These are phyloP conservation scores for Magallana angulata DNA, from an alignment of 1,140 invertebrate species.

Conservation along the genomic window DNA sequence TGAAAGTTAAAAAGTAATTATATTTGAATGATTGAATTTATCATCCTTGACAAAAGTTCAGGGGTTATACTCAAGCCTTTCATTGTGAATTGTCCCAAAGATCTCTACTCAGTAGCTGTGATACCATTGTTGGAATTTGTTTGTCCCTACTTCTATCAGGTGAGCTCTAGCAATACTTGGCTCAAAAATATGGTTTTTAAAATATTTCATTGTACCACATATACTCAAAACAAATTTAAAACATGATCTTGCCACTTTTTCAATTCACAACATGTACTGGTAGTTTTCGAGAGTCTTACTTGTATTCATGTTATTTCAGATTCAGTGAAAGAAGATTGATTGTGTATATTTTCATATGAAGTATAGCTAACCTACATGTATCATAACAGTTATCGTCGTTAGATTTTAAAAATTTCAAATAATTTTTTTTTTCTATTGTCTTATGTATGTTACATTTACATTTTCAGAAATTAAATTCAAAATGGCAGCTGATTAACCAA, in stretches of 20 bases:
- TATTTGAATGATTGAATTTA: too few relatives aligned
- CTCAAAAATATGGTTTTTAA: background rate
- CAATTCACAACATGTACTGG: too few relatives aligned
- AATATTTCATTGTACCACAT: too few relatives aligned
- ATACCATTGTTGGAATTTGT: conserved; percentile 88
- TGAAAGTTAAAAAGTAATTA: too few relatives aligned
- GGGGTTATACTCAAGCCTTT: conserved; percentile 91
- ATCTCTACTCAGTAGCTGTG: conserved; percentile 87
- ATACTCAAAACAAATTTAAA: too few relatives aligned
- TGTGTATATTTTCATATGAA: too few relatives aligned
- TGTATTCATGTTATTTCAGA: too few relatives aligned
- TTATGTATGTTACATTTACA: conserved; percentile 34
- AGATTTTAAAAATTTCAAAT: background rate
- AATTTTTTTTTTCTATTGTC: background rate
- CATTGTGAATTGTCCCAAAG: conserved; percentile 89
- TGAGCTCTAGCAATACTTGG: conserved; percentile 50
- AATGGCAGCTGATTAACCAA: conserved; percentile 89
- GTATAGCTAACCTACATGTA: too few relatives aligned
- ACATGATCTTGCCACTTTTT: too few relatives aligned
- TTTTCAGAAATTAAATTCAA: conserved; percentile 85
- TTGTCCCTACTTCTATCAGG: conserved; percentile 86
- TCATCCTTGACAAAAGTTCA: conserved; percentile 54
- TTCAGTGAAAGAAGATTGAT: too few relatives aligned
- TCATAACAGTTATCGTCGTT: too few relatives aligned
- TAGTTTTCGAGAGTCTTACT: too few relatives aligned